Evolutionary conservation across 2,888 invertebrate species (phyloP), one percentile per base, ranked within the genome.

Genomic region (Plebejus argus): DNA sequence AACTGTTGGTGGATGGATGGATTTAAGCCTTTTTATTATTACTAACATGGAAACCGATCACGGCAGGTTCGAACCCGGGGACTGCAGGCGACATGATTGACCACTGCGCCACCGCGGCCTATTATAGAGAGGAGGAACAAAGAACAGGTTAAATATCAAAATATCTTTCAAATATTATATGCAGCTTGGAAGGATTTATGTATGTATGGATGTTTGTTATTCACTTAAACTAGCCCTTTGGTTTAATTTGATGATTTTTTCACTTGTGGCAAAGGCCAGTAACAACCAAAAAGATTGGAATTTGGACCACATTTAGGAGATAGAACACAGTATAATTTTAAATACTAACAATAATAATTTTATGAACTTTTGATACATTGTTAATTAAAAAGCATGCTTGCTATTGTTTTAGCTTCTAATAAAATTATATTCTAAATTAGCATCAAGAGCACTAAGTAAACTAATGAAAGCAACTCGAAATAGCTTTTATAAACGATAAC

Each of bases 51-150:
- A 23, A 72, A 71, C 71, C 35, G 71, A 45, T 74, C 74, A 74
- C 15, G 74, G 53, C 74, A 74, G 74, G 74, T 74, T 74, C 49
- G 28, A 53, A 49, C 49, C 49, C 53, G 49, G 74, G 23, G 23
- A 53, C 53, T 23, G 53, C 49, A 74, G 74, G 28, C 49, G 74
- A 53, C 74, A 74, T 74, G 74, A 49, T 74, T 28, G 74, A 74
- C 74, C 74, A 3, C 49, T 74, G 53, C 74, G 49, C 74, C 49
- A 74, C 49, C 18, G 53, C 74, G 49, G 53, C 53, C 49, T 74
- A 74, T 74, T 74, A 74, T 74, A 74, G 74, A 74, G 74, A 74
- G 74, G 74, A 74, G 28, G 74, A 74, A 74, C 74, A 74, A 33
- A 74, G 74, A 74, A 74, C 74, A 74, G 74, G 74, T 74, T 74